Base-by-base conservation (phyloP, 2,888 invertebrate genomes). In the Euspilapteryx auroguttella region DNA sequence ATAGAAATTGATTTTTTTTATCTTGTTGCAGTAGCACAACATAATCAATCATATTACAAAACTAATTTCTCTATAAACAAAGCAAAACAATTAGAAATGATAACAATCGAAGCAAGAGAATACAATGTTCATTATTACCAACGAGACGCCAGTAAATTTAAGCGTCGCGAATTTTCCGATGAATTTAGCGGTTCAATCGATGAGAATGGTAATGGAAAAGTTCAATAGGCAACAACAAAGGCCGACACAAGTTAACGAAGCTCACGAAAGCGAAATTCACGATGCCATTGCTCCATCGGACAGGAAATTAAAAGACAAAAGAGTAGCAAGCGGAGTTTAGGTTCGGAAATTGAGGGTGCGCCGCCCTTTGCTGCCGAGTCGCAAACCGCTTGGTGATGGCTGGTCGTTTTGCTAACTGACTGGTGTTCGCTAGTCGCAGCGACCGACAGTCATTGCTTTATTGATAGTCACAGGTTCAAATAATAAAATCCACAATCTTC, bases 241-340 rank as follows among this genome's bases (percentile, higher is more conserved):
- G 53, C 47, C 50, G 64, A 62, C 61, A 68, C 59, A 69, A 71
- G 64, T 66, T 68, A 75, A 68, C 65, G 68, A 69, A 62, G 64
- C 59, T 59, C 58, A 59, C 59, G 65, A 66, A 71, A 71, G 61
- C 54, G 48, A 69, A 73, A 71, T 65, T 69, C 59, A 61, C 56
- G 61, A 61, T 55, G 49, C 55, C 47, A 55, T 56, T 58, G 33
- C 55, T 62, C 55, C 57, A 50, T 55, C 53, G 61, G 61, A 54
- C 66, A 66, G 71, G 73, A 73, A 73, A 75, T 73, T 69, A 73
- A 69, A 69, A 68, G 69, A 75, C 71, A 75, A 75, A 71, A 71
- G 69, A 69, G 56, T 59, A 50, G 55, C 56, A 61, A 51, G 50
- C 49, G 45, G 57, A 64, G 66, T 58, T 62, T 61, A 56, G 58